Conservation (phyloP, 2,888 invertebrate genomes). For the Bellardia pandia region DNA sequence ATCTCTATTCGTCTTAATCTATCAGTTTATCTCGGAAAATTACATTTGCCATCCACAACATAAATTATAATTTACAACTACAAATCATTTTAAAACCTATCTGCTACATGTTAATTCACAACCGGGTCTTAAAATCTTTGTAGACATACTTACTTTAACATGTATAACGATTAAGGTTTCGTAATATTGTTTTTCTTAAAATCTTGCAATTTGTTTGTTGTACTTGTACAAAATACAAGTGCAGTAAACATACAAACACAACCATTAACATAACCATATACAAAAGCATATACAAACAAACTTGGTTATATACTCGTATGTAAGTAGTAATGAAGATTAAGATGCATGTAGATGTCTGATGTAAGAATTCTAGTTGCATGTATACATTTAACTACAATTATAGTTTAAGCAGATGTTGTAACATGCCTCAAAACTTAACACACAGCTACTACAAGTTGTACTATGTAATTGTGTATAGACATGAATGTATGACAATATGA, state of each 20-base stretch:
- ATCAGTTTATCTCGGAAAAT: background rate
- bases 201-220: conserved; percentile 50
- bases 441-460: conserved; percentile 35
- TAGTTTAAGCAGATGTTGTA: conserved; percentile 57
- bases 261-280: background rate
- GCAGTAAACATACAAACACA: background rate
- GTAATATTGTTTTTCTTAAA: conserved; percentile 31
- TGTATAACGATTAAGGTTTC: conserved; percentile 17
- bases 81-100: background rate
- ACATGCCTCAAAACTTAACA: conserved; percentile 44
- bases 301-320: background rate
- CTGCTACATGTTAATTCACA: background rate
- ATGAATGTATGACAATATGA: background rate
- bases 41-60: background rate
- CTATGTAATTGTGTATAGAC: conserved; percentile 9
- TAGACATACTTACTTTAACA: conserved; percentile 8
- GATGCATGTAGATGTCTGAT: conserved; percentile 12
- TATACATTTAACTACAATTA: conserved; percentile 50
- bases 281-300: background rate
- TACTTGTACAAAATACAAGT: conserved; percentile 42
- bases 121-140: conserved; percentile 20
- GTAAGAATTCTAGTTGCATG: conserved; percentile 10
- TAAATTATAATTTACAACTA: background rate
- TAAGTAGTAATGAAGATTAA: conserved; percentile 3
- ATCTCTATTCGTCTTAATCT: background rate